Conservation (phyloP, 2,797 vertebrate genomes). For the Phoeniculus purpureus region DNA sequence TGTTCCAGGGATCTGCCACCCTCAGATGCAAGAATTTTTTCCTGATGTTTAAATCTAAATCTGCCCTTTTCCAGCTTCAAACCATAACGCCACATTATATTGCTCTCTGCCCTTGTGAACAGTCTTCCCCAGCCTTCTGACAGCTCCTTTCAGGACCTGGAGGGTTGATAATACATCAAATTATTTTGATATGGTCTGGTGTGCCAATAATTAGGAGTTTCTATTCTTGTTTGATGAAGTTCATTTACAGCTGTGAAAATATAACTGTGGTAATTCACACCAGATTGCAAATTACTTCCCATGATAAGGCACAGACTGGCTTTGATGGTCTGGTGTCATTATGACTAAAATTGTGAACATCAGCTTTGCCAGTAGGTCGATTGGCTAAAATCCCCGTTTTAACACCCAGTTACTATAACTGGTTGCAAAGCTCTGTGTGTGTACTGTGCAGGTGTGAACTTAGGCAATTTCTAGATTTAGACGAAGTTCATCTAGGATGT, state of each 20-base stretch:
- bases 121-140: too few relatives aligned
- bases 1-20: too few relatives aligned
- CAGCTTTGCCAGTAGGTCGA: neutral
- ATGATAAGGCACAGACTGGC: neutral
- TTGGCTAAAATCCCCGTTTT: neutral
- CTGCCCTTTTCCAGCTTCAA: too few relatives aligned
- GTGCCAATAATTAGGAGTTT: neutral
- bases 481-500: slow-evolving; percentile 56
- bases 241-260: neutral
- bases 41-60: too few relatives aligned
- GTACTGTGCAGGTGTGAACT: neutral
- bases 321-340: neutral
- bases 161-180: neutral
- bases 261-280: neutral
- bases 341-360: neutral
- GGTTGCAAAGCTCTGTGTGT: neutral
- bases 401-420: neutral
- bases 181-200: neutral
- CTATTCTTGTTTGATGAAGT: neutral
- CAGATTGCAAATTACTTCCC: neutral
- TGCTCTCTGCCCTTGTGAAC: too few relatives aligned
- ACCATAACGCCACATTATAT: too few relatives aligned
- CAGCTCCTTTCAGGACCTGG: too few relatives aligned
- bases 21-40: too few relatives aligned
- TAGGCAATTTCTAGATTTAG: slow-evolving; percentile 47